Percentiles rank a stretch among this genome's conserved stretches.
Evolutionary conservation across 2,113 vertebrate species (phyloP).

Genomic region (Piprites chloris): DNA sequence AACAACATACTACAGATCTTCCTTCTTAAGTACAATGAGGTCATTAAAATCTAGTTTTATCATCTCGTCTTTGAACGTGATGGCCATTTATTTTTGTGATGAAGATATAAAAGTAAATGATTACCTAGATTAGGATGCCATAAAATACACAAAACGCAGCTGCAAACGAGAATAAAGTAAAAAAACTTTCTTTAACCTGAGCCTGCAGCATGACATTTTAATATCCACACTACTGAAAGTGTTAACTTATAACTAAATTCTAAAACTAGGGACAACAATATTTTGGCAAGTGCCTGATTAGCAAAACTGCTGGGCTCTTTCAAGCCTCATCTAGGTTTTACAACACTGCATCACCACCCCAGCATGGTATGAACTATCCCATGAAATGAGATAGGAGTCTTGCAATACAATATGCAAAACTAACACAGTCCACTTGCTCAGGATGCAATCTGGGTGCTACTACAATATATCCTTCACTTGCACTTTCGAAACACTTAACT

Average conservation of each 20-base stretch:
- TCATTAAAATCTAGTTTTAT: constrained; percentile 7
- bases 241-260: background rate
- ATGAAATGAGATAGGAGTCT: background rate
- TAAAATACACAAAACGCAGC: background rate
- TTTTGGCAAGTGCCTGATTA: background rate
- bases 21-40: background rate
- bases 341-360: background rate
- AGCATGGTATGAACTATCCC: background rate
- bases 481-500: background rate
- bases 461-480: background rate
- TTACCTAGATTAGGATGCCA: background rate
- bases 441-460: background rate
- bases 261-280: background rate
- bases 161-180: background rate
- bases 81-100: background rate
- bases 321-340: background rate
- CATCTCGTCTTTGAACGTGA: background rate
- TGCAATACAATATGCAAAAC: background rate
- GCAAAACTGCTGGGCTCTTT: background rate
- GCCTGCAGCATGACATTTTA: background rate
- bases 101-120: constrained; percentile 9
- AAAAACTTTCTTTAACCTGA: background rate
- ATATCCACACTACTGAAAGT: background rate
- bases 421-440: background rate
- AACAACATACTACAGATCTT: background rate